These are phyloP conservation scores for Cephalophus harveyi DNA, from an alignment of 2,113 vertebrate species.

Conservation along the genomic window DNA sequence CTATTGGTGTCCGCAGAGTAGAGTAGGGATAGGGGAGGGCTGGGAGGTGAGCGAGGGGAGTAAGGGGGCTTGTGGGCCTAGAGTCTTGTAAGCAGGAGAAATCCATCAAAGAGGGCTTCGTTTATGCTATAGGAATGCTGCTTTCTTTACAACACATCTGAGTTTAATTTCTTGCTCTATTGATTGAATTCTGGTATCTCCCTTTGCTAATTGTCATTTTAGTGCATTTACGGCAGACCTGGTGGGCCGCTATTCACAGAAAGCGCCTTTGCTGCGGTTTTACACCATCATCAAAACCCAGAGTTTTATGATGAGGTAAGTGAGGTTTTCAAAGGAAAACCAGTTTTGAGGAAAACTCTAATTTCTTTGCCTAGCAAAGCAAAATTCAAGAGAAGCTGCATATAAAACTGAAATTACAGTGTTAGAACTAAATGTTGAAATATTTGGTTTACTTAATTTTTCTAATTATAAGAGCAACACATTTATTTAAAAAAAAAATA, in stretches of 20 bases:
- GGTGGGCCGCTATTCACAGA: constrained; percentile 92
- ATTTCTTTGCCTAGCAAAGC: neutral
- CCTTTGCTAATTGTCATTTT: constrained; percentile 26
- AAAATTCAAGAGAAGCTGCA: neutral
- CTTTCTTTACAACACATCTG: neutral
- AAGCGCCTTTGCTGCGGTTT: constrained; percentile 90
- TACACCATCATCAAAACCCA: constrained; percentile 98
- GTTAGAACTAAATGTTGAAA: neutral
- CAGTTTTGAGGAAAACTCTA: neutral
- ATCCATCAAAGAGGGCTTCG: neutral
- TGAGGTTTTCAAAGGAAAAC: neutral
- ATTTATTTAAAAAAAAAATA: neutral
- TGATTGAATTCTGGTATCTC: constrained; percentile 80
- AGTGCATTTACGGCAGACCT: constrained; percentile 97
- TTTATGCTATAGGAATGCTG: neutral
- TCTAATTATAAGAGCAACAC: neutral
- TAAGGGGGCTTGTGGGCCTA: neutral
- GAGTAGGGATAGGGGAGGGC: no score
- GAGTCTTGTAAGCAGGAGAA: neutral
- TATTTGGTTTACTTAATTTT: neutral
- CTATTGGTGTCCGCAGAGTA: accelerated
- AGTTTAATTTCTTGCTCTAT: neutral
- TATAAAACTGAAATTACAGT: neutral
- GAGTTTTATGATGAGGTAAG: constrained; percentile 99
- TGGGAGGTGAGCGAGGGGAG: neutral